Conservation (phyloP, 2,113 vertebrate genomes). For the Orientallactaga bullata region DNA sequence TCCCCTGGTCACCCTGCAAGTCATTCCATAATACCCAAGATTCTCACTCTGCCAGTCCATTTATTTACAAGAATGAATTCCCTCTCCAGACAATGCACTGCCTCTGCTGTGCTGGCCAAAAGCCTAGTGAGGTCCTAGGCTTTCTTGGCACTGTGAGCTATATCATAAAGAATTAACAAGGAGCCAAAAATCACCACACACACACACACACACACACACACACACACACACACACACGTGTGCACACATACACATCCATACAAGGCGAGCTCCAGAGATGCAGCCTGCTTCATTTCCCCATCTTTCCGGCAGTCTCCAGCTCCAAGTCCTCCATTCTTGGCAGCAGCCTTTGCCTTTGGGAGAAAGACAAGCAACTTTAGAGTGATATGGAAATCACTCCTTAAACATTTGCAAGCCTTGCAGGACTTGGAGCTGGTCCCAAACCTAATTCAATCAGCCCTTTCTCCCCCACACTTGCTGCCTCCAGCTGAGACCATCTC, state of each 20-base stretch:
- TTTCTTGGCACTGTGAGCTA: constrained; percentile 28
- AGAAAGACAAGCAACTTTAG: constrained; percentile 80
- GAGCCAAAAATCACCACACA: neutral
- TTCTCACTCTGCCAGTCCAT: neutral
- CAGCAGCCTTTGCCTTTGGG: constrained; percentile 75
- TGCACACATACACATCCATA: neutral
- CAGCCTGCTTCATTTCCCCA: constrained; percentile 44
- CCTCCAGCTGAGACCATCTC: constrained; percentile 80
- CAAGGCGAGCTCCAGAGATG: neutral
- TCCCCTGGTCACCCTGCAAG: neutral
- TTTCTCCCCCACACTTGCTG: constrained; percentile 59
- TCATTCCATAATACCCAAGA: neutral
- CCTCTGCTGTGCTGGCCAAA: neutral
- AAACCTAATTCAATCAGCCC: constrained; percentile 78
- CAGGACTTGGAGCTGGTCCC: constrained; percentile 78
- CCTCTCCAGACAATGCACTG: neutral
- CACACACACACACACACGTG: neutral
- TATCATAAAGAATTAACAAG: constrained; percentile 22
- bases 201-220: neutral
- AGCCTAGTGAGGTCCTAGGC: neutral
- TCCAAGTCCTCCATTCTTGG: constrained; percentile 72
- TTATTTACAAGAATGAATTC: constrained; percentile 40
- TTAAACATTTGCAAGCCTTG: constrained; percentile 76
- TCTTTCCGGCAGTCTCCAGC: constrained; percentile 61
- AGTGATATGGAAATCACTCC: constrained; percentile 80